Conservation (phyloP, 1,140 invertebrate species). For the Zaprionus lachaisei region DNA sequence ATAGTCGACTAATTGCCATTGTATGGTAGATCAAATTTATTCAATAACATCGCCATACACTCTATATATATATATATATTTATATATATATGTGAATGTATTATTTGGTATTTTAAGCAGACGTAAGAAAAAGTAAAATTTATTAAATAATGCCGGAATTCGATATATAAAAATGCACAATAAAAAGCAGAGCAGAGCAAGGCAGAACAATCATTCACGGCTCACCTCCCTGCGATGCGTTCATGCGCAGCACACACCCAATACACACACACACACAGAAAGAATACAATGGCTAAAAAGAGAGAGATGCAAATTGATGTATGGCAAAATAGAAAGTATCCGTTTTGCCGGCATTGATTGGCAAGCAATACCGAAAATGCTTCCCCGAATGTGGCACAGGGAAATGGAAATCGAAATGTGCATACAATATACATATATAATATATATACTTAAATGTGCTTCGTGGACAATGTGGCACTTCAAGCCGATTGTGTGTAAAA, state of each 20-base stretch:
- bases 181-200: constrained; percentile 18
- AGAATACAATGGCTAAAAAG: constrained; percentile 1
- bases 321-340: constrained; percentile 15
- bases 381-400: background rate
- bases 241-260: constrained; percentile 24
- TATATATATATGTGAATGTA: background rate
- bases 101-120: background rate
- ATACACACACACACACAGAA: background rate
- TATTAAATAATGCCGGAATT: constrained; percentile 12
- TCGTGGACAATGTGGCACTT: constrained; percentile 18
- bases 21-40: background rate
- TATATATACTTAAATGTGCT: background rate
- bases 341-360: constrained; percentile 18
- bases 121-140: background rate
- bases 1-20: constrained; percentile 3
- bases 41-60: background rate
- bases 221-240: constrained; percentile 31
- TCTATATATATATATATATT: background rate
- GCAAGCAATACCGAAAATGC: background rate
- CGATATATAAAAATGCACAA: constrained; percentile 33
- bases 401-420: constrained; percentile 2
- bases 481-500: constrained; percentile 40
- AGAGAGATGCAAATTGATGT: constrained; percentile 21
- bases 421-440: background rate
- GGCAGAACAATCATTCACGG: constrained; percentile 29